These are phyloP conservation scores for Mesodorylaimus sp. DNA, from an alignment of 2,888 invertebrate species.

Conservation along the genomic window DNA sequence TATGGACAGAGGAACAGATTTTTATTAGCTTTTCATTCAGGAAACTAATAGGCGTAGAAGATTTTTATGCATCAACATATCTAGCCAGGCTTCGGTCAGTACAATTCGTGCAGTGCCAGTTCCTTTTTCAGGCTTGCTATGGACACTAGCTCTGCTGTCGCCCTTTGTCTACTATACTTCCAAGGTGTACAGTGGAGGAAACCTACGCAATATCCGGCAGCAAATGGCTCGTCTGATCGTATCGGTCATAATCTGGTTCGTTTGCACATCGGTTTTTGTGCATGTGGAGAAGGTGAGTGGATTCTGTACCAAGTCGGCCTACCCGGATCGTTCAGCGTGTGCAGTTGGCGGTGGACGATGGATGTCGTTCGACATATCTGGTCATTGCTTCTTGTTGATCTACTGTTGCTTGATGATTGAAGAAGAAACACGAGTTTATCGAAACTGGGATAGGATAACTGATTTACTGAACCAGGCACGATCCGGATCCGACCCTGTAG, in stretches of 20 bases:
- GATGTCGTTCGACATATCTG: constrained; percentile 87
- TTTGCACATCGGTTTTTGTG: too few relatives aligned
- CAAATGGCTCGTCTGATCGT: too few relatives aligned
- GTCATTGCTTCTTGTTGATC: constrained; percentile 83
- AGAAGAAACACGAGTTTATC: constrained; percentile 52
- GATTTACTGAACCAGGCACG: not conserved
- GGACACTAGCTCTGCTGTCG: not conserved
- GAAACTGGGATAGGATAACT: not conserved
- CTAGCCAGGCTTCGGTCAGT: too few relatives aligned
- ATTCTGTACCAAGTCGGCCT: too few relatives aligned
- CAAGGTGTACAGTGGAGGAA: constrained; percentile 55
- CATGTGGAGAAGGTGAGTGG: too few relatives aligned
- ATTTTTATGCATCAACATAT: too few relatives aligned
- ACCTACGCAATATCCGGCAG: constrained; percentile 36
- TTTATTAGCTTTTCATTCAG: too few relatives aligned
- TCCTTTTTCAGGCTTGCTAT: too few relatives aligned
- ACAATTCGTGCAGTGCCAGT: too few relatives aligned
- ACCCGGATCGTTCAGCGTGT: constrained; percentile 40
- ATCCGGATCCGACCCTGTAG: not conserved
- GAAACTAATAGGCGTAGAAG: too few relatives aligned
- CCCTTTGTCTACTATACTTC: not conserved
- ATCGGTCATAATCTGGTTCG: too few relatives aligned
- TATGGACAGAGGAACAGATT: too few relatives aligned
- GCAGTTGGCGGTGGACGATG: constrained; percentile 52
- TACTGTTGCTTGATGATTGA: constrained; percentile 75